Evolutionary conservation across 1,140 invertebrate genomes (phyloP).

Genomic region (Drosophila bipectinata): DNA sequence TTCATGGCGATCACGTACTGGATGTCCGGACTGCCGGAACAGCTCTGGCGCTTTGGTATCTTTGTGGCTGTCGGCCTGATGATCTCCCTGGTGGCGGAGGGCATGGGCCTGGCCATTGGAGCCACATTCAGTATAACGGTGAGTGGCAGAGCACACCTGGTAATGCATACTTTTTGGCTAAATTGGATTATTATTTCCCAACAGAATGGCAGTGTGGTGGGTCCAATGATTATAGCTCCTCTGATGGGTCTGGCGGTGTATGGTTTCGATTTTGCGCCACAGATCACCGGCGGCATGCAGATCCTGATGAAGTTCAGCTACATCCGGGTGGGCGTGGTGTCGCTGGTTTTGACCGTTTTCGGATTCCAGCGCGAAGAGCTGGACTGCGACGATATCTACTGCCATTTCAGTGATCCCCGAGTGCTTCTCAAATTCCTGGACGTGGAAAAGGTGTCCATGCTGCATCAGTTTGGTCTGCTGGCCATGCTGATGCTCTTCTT

Average conservation of each 20-base stretch:
- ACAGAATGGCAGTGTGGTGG: constrained; percentile 88
- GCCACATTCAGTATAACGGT: constrained; percentile 88
- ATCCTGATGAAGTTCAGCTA: constrained; percentile 87
- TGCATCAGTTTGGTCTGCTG: constrained; percentile 85
- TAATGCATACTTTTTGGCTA: not conserved
- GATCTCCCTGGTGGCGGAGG: constrained; percentile 86
- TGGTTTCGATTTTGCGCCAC: constrained; percentile 88
- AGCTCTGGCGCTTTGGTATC: constrained; percentile 84
- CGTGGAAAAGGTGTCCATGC: constrained; percentile 85
- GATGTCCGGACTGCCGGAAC: constrained; percentile 86
- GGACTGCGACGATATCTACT: constrained; percentile 86
- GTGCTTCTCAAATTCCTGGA: constrained; percentile 86
- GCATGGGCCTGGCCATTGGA: constrained; percentile 87
- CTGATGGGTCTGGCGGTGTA: constrained; percentile 88
- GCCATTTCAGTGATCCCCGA: constrained; percentile 86
- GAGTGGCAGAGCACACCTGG: constrained; percentile 50
- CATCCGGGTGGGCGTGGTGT: constrained; percentile 87
- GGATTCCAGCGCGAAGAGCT: constrained; percentile 86
- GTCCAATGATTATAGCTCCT: constrained; percentile 86
- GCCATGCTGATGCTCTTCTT: constrained; percentile 85
- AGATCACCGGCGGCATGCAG: constrained; percentile 86
- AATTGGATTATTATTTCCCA: not conserved
- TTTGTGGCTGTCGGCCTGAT: constrained; percentile 86
- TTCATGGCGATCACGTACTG: constrained; percentile 87
- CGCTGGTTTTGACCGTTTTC: constrained; percentile 86